phyloP scores from a whole-genome alignment of 2,888 invertebrate species.

The Mayetiola destructor region DNA sequence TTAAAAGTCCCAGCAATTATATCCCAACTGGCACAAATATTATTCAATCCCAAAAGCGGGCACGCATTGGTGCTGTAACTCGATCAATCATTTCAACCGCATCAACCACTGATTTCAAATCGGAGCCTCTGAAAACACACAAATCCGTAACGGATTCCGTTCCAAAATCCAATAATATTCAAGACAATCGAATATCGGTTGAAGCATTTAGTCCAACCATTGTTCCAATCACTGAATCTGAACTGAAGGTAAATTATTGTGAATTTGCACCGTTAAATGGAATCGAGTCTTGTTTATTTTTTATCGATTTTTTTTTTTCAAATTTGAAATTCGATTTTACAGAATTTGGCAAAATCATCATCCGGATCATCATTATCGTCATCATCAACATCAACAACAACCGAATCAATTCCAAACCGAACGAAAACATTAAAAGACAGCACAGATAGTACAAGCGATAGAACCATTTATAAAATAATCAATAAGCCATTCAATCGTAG shows the following conservation, averaged over 20 bases:
- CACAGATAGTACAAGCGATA: not conserved
- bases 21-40: not conserved
- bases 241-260: constrained; percentile 5
- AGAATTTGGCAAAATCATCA: constrained; percentile 26
- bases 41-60: constrained; percentile 35
- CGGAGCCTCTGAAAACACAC: no score
- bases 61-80: constrained; percentile 50
- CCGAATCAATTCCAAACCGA: constrained; percentile 36
- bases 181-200: no score
- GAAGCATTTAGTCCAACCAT: not conserved
- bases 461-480: constrained; percentile 5
- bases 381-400: not conserved
- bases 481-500: constrained; percentile 7
- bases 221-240: not conserved
- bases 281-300: not conserved
- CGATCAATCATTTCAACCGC: constrained; percentile 37
- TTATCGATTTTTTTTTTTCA: not conserved
- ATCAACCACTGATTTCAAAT: not conserved
- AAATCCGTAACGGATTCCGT: no score
- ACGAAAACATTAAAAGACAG: constrained; percentile 14
- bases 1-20: constrained; percentile 8
- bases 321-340: not conserved
- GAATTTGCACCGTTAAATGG: not conserved
- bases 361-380: constrained; percentile 21
- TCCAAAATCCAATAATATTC: no score